Percentiles rank a stretch among this genome's conserved stretches.
Conservation (phyloP, 2,888 invertebrate species). For the Frankliniella fusca region DNA sequence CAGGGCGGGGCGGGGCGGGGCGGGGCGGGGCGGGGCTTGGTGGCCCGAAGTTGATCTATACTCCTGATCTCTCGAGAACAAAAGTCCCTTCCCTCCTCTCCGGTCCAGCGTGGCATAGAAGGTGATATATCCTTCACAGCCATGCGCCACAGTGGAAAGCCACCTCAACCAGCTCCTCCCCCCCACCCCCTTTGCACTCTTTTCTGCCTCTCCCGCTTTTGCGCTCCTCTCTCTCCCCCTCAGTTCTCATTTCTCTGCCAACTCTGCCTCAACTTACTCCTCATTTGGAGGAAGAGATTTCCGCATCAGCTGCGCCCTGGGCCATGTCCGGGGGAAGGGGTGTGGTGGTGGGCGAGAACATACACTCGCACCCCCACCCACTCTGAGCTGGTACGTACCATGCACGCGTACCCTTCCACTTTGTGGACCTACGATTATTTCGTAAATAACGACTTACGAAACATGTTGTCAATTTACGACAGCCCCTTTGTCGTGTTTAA, state of each 20-base stretch:
- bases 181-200: neutral
- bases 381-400: too few species aligned
- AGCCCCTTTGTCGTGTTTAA: too few species aligned
- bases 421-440: too few species aligned
- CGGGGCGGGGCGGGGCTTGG: neutral
- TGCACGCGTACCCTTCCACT: too few species aligned
- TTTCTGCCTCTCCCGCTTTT: neutral
- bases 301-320: too few species aligned
- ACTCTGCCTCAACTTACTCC: neutral
- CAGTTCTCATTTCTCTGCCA: neutral
- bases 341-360: too few species aligned
- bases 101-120: neutral
- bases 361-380: too few species aligned
- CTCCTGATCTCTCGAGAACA: slow-evolving; percentile 3
- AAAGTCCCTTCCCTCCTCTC: neutral
- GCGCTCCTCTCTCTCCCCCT: neutral
- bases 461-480: too few species aligned
- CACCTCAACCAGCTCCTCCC: neutral
- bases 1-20: neutral
- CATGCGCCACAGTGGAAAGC: neutral
- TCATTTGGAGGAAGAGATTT: neutral
- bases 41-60: neutral
- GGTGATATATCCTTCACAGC: neutral
- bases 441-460: too few species aligned
- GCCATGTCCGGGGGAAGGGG: too few species aligned